Percentiles rank a stretch among this genome's conserved stretches.
phyloP scores from a whole-genome alignment of 1,140 invertebrate species.

The Ostrea denselamellosa region DNA sequence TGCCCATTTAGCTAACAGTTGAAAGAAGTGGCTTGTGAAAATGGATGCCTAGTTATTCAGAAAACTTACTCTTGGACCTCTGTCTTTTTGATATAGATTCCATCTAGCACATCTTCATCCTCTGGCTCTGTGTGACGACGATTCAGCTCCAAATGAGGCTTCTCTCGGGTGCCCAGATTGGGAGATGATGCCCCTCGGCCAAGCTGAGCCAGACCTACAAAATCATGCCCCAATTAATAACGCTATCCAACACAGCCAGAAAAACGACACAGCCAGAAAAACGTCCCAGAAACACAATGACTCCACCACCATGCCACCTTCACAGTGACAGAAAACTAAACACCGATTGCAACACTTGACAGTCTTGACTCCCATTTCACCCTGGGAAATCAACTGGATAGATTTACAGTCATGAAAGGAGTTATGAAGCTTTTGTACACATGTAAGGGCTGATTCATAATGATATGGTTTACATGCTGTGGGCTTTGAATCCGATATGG shows the following conservation, averaged over 20 bases:
- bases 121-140: slow-evolving; percentile 23
- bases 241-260: not conserved
- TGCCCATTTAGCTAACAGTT: no score
- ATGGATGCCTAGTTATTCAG: not conserved
- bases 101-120: slow-evolving; percentile 56
- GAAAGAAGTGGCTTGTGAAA: not conserved
- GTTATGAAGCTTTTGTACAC: slow-evolving; percentile 13
- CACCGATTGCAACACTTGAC: not conserved
- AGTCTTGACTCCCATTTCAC: not conserved
- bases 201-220: slow-evolving; percentile 29
- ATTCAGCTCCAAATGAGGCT: slow-evolving; percentile 43
- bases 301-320: not conserved
- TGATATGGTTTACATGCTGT: slow-evolving; percentile 18
- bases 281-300: slow-evolving; percentile 7
- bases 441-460: slow-evolving; percentile 17
- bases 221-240: not conserved
- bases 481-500: not conserved
- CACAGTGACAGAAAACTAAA: not conserved
- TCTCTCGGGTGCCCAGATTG: slow-evolving; percentile 33
- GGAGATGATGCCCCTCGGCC: slow-evolving; percentile 50
- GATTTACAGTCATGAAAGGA: not conserved
- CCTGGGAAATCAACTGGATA: slow-evolving; percentile 32
- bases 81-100: slow-evolving; percentile 61
- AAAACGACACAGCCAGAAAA: not conserved
- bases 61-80: slow-evolving; percentile 53